Base-by-base conservation (phyloP, 2,113 vertebrate species). In the Poecile atricapillus region DNA sequence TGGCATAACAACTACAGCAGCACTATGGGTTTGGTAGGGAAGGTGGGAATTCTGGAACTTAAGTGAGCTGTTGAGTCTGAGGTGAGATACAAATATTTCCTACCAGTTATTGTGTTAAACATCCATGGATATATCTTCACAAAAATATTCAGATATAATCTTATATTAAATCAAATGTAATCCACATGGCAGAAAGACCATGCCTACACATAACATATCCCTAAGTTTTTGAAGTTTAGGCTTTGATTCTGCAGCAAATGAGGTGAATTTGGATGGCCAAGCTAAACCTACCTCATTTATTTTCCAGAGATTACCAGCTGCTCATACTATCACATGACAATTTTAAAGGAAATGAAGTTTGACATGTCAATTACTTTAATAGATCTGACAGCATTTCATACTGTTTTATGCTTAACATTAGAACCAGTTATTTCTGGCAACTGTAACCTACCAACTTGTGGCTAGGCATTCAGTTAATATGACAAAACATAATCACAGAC, bases 371-470 rank as follows among this genome's bases (percentile, higher is more conserved):
- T 86, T 95, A 90, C 44, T 94, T 94, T 79, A 96, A 84, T 31
- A 87, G 76, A 79, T 84, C 62, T 83, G 84, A 93, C 81, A 94
- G 64, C 2, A 3, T 83, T 86, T 88, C 79, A 58, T 86, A 50
- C 52, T 53, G 28, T 7, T 95, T 90, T 68, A 63, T 67, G 77
- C 56, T 83, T 64, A 18, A 46, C 31, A 93, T 53, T 37, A 89
- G 76, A 82, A 93, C 58, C 25, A 80, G 83, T 52, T 94, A 71
- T 79, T 97, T 92, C 86, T 93, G 95, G 76, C 69, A 84, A 86
- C 69, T 64, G 41, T 73, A 93, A 93, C 56, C 76, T 76, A 94
- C 69, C 69, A 90, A 46, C 62, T 96, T 69, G 49, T 71, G 92
- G 56, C 49, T 74, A 83, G 25, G 44, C 88, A 28, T 64, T 56